Evolutionary conservation across 2,797 vertebrate genomes (phyloP).

Genomic region (Triplophysa yarkandensis): DNA sequence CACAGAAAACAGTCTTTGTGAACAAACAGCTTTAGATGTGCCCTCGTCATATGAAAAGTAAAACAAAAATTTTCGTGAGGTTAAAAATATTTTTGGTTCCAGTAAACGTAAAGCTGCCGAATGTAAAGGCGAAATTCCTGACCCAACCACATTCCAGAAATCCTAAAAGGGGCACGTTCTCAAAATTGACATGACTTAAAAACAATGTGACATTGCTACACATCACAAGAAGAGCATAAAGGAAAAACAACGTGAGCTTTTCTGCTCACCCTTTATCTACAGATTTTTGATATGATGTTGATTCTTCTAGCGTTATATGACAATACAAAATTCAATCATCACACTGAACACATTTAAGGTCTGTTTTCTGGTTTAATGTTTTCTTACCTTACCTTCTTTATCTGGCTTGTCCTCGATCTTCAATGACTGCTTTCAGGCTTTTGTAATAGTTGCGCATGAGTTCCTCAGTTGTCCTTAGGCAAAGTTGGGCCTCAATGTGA

Average conservation of each 20-base stretch:
- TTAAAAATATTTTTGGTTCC: background rate
- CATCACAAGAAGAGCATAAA: too few relatives aligned
- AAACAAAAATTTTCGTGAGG: background rate
- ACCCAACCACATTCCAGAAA: background rate
- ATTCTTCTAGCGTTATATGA: too few relatives aligned
- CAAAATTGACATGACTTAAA: background rate
- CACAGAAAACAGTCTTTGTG: background rate
- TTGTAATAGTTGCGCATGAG: slow-evolving; percentile 12
- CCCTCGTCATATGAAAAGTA: background rate
- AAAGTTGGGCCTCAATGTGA: slow-evolving; percentile 24
- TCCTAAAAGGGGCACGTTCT: background rate
- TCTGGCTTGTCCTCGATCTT: background rate
- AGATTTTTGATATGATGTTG: too few relatives aligned
- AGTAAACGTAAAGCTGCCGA: background rate
- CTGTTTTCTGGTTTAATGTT: background rate
- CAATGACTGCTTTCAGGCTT: background rate
- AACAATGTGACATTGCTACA: background rate
- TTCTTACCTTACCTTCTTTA: background rate
- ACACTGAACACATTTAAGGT: too few relatives aligned
- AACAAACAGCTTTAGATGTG: background rate
- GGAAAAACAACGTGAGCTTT: too few relatives aligned
- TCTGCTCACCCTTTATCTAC: too few relatives aligned
- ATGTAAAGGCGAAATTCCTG: background rate
- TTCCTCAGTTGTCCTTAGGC: slow-evolving; percentile 17
- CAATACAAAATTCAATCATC: too few relatives aligned